Evolutionary conservation across 2,113 vertebrate species (phyloP).

Genomic region (Pedetes capensis): DNA sequence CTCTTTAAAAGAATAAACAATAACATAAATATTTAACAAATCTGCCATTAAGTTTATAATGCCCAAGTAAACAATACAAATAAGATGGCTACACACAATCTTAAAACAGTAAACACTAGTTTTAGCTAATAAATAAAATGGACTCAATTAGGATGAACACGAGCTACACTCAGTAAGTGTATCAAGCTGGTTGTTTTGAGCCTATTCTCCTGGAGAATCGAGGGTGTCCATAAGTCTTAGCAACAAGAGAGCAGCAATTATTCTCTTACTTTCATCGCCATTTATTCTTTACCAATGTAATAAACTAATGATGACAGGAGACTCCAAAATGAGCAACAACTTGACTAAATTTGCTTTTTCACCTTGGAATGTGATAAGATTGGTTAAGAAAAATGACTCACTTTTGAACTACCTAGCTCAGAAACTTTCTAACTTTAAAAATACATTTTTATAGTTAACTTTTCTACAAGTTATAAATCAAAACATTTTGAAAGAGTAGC

Average conservation of each 20-base stretch:
- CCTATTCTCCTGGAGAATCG: background rate
- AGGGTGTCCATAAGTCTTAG: background rate
- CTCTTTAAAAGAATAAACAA: constrained; percentile 60
- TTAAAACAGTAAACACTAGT: constrained; percentile 12
- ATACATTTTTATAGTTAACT: background rate
- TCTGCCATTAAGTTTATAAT: constrained; percentile 33
- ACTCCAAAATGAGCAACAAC: background rate
- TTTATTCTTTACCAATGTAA: background rate
- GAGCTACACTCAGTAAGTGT: background rate
- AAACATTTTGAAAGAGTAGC: background rate
- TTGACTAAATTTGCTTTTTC: background rate
- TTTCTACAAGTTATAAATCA: constrained; percentile 42
- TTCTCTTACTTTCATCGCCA: background rate
- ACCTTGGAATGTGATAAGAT: background rate
- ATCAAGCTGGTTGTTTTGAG: background rate
- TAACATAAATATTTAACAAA: constrained; percentile 62
- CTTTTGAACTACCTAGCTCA: background rate
- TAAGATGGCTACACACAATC: constrained; percentile 15
- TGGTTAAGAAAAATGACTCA: background rate
- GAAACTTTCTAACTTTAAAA: constrained; percentile 6
- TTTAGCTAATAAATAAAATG: background rate
- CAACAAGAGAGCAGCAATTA: background rate
- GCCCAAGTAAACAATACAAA: constrained; percentile 48
- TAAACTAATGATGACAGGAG: background rate
- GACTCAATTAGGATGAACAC: background rate